Percentiles rank a stretch among this genome's conserved stretches.
phyloP scores from a whole-genome alignment of 2,113 vertebrate genomes.

The Zosterops lateralis region DNA sequence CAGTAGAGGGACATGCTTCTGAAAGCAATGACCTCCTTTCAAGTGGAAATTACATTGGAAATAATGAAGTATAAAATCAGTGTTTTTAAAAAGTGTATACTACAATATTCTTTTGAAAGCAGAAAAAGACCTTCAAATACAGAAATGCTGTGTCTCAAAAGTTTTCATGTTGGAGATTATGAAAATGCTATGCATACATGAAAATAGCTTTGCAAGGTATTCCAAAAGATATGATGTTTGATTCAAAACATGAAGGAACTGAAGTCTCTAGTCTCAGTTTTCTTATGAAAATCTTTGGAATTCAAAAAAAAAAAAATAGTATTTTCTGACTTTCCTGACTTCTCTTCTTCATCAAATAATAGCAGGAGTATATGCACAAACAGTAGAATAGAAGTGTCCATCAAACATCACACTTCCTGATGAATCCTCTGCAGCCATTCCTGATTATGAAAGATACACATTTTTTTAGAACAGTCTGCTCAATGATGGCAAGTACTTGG shows the following conservation, averaged over 20 bases:
- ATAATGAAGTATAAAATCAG: neutral
- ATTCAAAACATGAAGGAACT: neutral
- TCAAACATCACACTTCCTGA: neutral
- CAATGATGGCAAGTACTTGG: neutral
- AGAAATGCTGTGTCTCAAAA: neutral
- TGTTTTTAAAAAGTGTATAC: neutral
- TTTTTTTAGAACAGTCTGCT: neutral
- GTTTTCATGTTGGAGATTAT: neutral
- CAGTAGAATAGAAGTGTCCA: neutral
- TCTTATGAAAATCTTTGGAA: neutral
- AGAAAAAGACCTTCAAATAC: neutral
- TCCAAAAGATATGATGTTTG: neutral
- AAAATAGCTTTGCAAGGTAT: neutral
- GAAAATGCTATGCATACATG: neutral
- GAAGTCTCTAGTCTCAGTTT: neutral
- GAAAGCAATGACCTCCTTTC: neutral
- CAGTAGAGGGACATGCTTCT: neutral
- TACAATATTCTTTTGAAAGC: neutral
- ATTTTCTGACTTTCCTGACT: neutral
- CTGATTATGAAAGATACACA: neutral
- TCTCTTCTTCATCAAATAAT: neutral
- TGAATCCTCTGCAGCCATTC: neutral
- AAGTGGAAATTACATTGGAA: neutral
- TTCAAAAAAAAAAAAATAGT: neutral
- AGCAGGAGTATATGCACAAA: neutral